Evolutionary conservation across 2,797 vertebrate genomes (phyloP).

Genomic region (Spinibarbus caldwelli): DNA sequence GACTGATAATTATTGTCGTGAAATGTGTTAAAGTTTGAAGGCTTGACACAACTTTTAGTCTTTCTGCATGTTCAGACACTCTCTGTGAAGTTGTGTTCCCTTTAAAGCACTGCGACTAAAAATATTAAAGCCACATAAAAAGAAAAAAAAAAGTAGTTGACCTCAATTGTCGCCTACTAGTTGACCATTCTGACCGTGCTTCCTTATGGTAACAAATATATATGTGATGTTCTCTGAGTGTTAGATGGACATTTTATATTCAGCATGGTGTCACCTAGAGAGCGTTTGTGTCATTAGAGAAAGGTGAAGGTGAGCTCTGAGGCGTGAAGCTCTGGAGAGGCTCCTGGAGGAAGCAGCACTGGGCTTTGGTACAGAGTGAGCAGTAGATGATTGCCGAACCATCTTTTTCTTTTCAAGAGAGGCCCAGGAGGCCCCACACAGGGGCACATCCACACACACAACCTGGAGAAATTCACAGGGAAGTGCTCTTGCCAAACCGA

Average conservation of each 20-base stretch:
- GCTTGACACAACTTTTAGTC: not conserved
- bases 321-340: not conserved
- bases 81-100: not conserved
- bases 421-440: slow-evolving; percentile 23
- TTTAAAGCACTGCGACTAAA: not conserved
- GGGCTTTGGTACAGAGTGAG: not conserved
- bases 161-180: not conserved
- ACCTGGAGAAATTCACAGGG: slow-evolving; percentile 11
- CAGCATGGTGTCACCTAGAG: not conserved
- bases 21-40: not conserved
- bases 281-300: not conserved
- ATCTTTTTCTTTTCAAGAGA: slow-evolving; percentile 36
- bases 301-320: slow-evolving; percentile 14
- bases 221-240: not conserved
- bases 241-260: not conserved
- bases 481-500: slow-evolving; percentile 24
- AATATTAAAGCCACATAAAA: not conserved
- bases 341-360: not conserved
- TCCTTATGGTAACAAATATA: not conserved
- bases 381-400: slow-evolving; percentile 19
- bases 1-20: not conserved
- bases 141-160: not conserved
- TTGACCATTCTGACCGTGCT: not conserved
- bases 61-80: not conserved
- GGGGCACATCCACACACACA: not conserved